Conservation (phyloP, 2,888 invertebrate genomes). For the Dorcus hopei region DNA sequence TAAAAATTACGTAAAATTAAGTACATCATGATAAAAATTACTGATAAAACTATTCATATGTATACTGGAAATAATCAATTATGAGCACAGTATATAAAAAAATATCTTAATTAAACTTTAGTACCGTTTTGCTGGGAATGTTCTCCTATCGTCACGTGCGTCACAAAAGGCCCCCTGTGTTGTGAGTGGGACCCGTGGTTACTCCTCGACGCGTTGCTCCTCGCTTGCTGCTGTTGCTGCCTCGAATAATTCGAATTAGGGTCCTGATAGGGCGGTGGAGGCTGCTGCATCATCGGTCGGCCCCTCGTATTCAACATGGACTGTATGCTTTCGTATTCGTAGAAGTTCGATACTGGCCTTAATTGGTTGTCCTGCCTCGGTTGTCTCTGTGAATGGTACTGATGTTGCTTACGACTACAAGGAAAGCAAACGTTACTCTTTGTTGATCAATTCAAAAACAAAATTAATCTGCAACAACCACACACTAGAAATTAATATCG, state of each 20-base stretch:
- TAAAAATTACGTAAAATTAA: not conserved
- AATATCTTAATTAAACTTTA: conserved; percentile 37
- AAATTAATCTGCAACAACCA: too few relatives aligned
- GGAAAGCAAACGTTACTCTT: not conserved
- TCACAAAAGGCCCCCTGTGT: conserved; percentile 58
- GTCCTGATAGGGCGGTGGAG: conserved; percentile 33
- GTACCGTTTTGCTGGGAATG: conserved; percentile 47
- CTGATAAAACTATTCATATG: not conserved
- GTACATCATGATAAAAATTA: not conserved
- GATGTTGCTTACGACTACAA: conserved; percentile 63
- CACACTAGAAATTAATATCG: too few relatives aligned
- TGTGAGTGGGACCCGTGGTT: conserved; percentile 12
- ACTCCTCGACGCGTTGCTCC: conserved; percentile 18
- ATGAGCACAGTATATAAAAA: not conserved
- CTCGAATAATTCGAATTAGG: conserved; percentile 34
- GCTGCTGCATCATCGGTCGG: conserved; percentile 21
- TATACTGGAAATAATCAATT: not conserved
- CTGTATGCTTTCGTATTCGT: conserved; percentile 79
- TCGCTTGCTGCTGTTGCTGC: conserved; percentile 27
- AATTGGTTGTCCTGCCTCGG: conserved; percentile 48
- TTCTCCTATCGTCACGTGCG: conserved; percentile 61
- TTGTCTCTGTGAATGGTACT: conserved; percentile 61
- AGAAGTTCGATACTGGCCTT: conserved; percentile 78
- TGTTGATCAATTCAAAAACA: too few relatives aligned
- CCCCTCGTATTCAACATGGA: conserved; percentile 51